Evolutionary conservation across 64 coral and sea anemone genomes (phyloP).

Genomic region (Pocillopora damicornis): DNA sequence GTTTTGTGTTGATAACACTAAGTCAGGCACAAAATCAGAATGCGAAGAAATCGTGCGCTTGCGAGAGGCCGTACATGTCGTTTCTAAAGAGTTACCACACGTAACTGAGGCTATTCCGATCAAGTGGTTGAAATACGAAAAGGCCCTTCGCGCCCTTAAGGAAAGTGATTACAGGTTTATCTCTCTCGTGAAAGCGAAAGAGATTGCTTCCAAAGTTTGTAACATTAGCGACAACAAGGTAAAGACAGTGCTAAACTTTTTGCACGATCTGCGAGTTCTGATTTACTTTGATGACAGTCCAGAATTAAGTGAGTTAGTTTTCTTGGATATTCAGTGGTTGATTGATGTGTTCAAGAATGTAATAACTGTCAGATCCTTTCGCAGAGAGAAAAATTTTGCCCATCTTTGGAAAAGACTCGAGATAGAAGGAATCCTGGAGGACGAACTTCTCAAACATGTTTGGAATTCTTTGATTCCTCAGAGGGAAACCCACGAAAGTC

Average conservation of each 20-base stretch:
- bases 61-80: background rate
- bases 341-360: background rate
- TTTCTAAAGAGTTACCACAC: background rate
- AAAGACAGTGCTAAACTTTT: slow-evolving; percentile 8
- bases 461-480: too few species aligned
- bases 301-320: background rate
- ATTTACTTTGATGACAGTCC: background rate
- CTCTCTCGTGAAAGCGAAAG: background rate
- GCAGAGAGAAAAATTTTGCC: too few species aligned
- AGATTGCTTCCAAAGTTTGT: background rate
- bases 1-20: slow-evolving; percentile 28
- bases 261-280: slow-evolving; percentile 1
- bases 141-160: background rate
- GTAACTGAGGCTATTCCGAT: background rate
- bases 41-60: background rate
- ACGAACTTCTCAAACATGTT: too few species aligned
- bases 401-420: too few species aligned
- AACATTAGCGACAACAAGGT: background rate
- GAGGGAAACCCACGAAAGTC: background rate
- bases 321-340: background rate
- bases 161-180: background rate
- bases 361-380: background rate
- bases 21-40: background rate
- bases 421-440: too few species aligned
- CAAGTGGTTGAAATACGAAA: background rate